Percentiles rank a stretch among this genome's conserved stretches.
These are phyloP conservation scores for Hymenochirus boettgeri DNA, from an alignment of 2,113 vertebrate species.

Conservation along the genomic window DNA sequence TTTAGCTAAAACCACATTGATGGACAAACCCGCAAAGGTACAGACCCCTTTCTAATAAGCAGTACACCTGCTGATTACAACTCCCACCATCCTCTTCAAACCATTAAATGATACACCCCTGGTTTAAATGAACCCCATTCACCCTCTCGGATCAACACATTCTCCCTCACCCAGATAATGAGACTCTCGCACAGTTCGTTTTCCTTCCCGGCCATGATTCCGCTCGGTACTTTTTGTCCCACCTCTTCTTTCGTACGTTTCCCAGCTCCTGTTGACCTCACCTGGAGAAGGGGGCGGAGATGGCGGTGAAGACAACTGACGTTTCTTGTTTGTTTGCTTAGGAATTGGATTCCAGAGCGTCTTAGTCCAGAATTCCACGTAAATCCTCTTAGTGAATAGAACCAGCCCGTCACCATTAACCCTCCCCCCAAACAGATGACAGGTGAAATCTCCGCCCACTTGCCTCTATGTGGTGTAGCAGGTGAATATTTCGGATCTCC, in stretches of 20 bases:
- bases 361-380: too few species aligned
- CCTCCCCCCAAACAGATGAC: slow-evolving; percentile 15
- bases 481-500: slow-evolving; percentile 1
- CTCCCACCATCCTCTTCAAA: too few species aligned
- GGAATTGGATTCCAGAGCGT: too few species aligned
- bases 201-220: slow-evolving; percentile 62
- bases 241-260: slow-evolving; percentile 4
- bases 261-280: slow-evolving; percentile 21
- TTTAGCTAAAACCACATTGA: too few species aligned
- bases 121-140: neutral
- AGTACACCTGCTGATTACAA: too few species aligned
- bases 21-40: too few species aligned
- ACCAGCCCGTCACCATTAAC: neutral
- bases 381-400: slow-evolving; percentile 8
- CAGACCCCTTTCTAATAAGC: too few species aligned
- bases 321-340: too few species aligned
- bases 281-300: slow-evolving; percentile 31
- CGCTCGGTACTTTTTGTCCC: neutral
- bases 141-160: neutral
- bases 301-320: too few species aligned
- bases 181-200: slow-evolving; percentile 66
- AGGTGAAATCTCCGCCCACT: slow-evolving; percentile 11
- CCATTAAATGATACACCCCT: too few species aligned
- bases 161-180: slow-evolving; percentile 66
- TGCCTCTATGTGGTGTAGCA: neutral